Evolutionary conservation across 2,888 invertebrate genomes (phyloP), one percentile per base, ranked within the genome.

Genomic region (Rhyacophila evoluta): DNA sequence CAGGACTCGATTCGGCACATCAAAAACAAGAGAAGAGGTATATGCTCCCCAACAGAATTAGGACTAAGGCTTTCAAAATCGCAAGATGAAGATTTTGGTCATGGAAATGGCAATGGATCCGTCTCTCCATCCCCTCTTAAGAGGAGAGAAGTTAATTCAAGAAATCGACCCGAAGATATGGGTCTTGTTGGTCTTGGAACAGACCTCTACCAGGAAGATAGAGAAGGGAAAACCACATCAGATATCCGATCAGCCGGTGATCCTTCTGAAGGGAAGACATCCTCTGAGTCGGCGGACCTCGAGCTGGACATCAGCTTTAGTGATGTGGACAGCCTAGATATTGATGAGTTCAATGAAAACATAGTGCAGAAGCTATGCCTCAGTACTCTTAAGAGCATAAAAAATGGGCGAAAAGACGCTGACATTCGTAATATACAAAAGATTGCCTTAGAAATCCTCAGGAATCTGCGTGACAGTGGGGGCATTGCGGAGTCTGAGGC

Each of bases 91-190:
- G 78, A 85, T 87, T 82, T 87, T 88, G 76, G 87, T 86, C 82
- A 83, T 88, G 81, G 89, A 89, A 84, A 88, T 8, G 55, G 88
- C 85, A 87, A 88, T 8, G 55, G 89, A 85, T 87, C 88, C 0
- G 87, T 86, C 79, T 88, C 86, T 81, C 83, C 90, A 41, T 88
- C 88, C 81, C 85, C 89, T 67, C 89, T 91, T 83, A 91, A 91
- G 85, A 88, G 92, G 1, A 86, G 91, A 75, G 91, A 91, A 5
- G 91, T 92, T 83, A 91, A 91, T 84, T 90, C 91, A 0, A 88
- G 91, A 11, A 90, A 89, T 83, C 90, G 90, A 81, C 84, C 91
- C 12, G 87, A 87, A 83, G 86, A 88, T 71, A 87, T 87, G 82
- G 85, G n/a, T n/a, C n/a, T n/a, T n/a, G n/a, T 87, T 89, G 73